phyloP scores from a whole-genome alignment of 92 coral and sea anemone species.

The Meandrina meandrites region DNA sequence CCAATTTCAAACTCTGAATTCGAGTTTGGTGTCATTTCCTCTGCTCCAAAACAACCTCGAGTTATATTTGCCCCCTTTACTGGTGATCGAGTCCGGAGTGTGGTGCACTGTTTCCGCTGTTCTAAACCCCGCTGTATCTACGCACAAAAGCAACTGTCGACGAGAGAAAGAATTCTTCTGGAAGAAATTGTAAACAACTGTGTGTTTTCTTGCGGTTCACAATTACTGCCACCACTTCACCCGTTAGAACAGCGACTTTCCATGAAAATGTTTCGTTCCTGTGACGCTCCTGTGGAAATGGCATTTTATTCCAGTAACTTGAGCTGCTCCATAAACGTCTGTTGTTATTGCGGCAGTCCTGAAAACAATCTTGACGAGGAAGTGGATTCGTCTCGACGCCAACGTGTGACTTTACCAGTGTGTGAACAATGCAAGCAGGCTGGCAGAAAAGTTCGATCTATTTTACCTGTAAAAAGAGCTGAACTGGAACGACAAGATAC shows the following conservation, averaged over 20 bases:
- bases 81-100: slow-evolving; percentile 58
- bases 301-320: slow-evolving; percentile 41
- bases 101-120: slow-evolving; percentile 70
- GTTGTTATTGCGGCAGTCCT: slow-evolving; percentile 45
- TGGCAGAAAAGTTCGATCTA: slow-evolving; percentile 21
- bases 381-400: not conserved
- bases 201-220: slow-evolving; percentile 66
- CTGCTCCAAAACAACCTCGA: not conserved
- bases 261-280: slow-evolving; percentile 37
- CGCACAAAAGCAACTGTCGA: slow-evolving; percentile 59
- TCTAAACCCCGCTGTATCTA: slow-evolving; percentile 78
- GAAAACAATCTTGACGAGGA: not conserved
- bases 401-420: not conserved
- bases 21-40: not conserved
- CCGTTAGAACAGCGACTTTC: slow-evolving; percentile 54
- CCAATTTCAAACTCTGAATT: slow-evolving; percentile 16
- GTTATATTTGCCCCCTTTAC: slow-evolving; percentile 52
- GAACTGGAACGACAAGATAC: not conserved
- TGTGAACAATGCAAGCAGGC: slow-evolving; percentile 27
- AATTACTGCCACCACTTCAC: slow-evolving; percentile 65
- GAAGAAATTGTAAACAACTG: slow-evolving; percentile 52
- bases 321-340: slow-evolving; percentile 18
- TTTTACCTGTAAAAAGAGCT: slow-evolving; percentile 21
- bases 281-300: slow-evolving; percentile 42
- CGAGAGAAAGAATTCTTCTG: slow-evolving; percentile 35